Evolutionary conservation across 2,113 vertebrate genomes (phyloP).

Genomic region (Myrmecobius fasciatus): DNA sequence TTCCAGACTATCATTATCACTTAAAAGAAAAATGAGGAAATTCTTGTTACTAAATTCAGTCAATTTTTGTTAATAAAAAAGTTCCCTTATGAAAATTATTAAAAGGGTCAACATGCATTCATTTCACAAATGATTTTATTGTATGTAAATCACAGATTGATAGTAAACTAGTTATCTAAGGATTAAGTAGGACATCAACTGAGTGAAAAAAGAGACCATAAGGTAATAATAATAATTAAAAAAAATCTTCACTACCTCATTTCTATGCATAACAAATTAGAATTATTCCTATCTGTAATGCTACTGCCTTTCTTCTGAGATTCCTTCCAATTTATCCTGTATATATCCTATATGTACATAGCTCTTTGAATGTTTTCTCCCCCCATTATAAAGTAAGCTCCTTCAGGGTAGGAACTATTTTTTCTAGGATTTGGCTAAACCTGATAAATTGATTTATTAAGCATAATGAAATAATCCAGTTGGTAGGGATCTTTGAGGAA

Average conservation of each 20-base stretch:
- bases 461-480: background rate
- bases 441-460: background rate
- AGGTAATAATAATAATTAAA: background rate
- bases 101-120: conserved; percentile 9
- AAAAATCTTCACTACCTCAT: background rate
- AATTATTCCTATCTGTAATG: background rate
- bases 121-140: background rate
- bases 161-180: background rate
- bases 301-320: background rate
- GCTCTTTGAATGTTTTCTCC: background rate
- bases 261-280: background rate
- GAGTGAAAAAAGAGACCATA: background rate
- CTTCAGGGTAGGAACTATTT: background rate
- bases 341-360: background rate
- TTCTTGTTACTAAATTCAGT: conserved; percentile 28
- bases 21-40: conserved; percentile 79
- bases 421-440: background rate
- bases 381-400: background rate
- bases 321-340: background rate
- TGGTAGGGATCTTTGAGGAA: background rate
- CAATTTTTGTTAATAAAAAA: background rate
- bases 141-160: background rate
- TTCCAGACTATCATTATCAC: conserved; percentile 82
- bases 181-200: background rate
- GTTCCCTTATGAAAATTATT: background rate